Evolutionary conservation across 2,113 vertebrate genomes (phyloP).

Genomic region (Baryphthengus martii): DNA sequence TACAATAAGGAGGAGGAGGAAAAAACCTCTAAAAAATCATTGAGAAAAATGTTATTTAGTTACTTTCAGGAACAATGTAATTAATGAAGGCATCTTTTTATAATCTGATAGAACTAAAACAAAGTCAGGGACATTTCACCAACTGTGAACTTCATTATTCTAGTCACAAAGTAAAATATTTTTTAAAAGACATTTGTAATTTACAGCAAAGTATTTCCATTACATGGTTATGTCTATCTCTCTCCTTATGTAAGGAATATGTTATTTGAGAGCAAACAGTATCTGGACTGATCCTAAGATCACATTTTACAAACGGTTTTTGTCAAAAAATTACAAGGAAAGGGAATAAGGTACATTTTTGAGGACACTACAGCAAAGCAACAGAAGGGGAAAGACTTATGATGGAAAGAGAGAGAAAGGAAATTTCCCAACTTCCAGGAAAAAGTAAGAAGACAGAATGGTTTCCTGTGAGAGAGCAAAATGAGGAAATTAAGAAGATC

Average conservation of each 20-base stretch:
- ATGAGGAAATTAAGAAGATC: neutral
- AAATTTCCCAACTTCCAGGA: neutral
- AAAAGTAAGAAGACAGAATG: neutral
- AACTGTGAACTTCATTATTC: neutral
- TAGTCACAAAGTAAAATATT: neutral
- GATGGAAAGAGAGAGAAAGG: neutral
- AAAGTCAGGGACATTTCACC: neutral
- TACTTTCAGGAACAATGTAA: neutral
- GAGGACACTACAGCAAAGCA: neutral
- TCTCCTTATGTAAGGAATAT: neutral
- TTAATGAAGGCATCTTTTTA: neutral
- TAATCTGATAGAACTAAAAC: neutral
- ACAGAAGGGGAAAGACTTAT: neutral
- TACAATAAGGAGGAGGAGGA: neutral
- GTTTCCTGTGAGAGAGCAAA: neutral
- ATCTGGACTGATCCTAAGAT: neutral
- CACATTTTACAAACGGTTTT: neutral
- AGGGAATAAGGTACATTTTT: neutral
- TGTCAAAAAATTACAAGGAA: neutral
- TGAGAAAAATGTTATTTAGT: constrained; percentile 1
- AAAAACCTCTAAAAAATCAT: neutral
- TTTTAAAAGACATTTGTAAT: neutral
- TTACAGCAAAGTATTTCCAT: neutral
- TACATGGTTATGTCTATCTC: neutral
- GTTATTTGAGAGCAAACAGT: neutral